Conservation (phyloP, 2,113 vertebrate genomes). For the Nothobranchius kuhntae region DNA sequence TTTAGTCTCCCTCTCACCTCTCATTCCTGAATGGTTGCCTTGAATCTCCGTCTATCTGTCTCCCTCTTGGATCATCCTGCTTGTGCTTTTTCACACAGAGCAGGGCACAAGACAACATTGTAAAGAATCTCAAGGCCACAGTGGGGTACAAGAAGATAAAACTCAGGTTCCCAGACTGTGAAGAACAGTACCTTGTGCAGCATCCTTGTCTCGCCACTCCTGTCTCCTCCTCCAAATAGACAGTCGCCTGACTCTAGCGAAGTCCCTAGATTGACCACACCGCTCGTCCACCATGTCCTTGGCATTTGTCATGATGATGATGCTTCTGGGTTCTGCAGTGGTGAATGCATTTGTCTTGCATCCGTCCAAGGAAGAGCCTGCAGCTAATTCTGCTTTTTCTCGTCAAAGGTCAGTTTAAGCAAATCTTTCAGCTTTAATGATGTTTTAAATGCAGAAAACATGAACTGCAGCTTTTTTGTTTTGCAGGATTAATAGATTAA, state of each 20-base stretch:
- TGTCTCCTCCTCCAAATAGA: slow-evolving; percentile 16
- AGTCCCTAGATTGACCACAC: neutral
- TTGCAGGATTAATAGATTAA: too few relatives aligned
- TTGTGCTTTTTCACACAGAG: slow-evolving; percentile 66
- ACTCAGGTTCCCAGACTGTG: slow-evolving; percentile 73
- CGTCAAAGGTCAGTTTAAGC: slow-evolving; percentile 59
- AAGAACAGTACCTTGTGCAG: slow-evolving; percentile 56
- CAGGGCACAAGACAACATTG: slow-evolving; percentile 73
- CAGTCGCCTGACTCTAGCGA: neutral
- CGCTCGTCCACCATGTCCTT: slow-evolving; percentile 54
- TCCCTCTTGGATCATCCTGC: slow-evolving; percentile 30
- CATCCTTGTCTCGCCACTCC: slow-evolving; percentile 49
- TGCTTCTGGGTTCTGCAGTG: slow-evolving; percentile 59
- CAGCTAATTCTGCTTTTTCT: neutral
- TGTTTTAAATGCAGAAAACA: neutral
- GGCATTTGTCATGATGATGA: slow-evolving; percentile 11
- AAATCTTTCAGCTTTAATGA: too few relatives aligned
- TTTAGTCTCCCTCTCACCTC: neutral
- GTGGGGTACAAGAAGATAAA: slow-evolving; percentile 72
- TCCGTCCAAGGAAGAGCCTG: slow-evolving; percentile 39
- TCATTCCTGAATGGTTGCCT: slow-evolving; percentile 18
- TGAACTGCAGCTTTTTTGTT: neutral
- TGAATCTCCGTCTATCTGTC: slow-evolving; percentile 2
- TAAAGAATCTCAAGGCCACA: slow-evolving; percentile 80
- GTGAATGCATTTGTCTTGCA: slow-evolving; percentile 63